A percentile compares a stretch with the other conserved stretches of the same genome.
phyloP scores from a whole-genome alignment of 2,888 invertebrate species.

The Caenorhabditis sinica region DNA sequence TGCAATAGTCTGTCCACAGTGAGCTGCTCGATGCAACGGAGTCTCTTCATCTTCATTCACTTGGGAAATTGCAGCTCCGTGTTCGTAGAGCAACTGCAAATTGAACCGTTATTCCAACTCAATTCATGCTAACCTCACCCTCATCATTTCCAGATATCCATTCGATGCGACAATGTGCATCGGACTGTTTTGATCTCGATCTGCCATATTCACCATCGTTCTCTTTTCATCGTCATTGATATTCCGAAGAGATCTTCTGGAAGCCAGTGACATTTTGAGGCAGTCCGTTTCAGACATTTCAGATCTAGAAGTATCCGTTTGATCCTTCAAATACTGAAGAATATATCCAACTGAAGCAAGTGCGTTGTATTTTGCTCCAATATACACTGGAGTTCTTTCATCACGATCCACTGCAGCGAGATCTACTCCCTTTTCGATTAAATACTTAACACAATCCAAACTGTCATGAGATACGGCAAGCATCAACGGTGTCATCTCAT shows the following conservation, averaged over 20 bases:
- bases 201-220: slow-evolving; percentile 84
- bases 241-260: slow-evolving; percentile 32
- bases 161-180: slow-evolving; percentile 85
- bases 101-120: not conserved
- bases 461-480: slow-evolving; percentile 63
- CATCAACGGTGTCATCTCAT: slow-evolving; percentile 70
- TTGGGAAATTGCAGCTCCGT: slow-evolving; percentile 84
- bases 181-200: slow-evolving; percentile 85
- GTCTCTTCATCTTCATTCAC: slow-evolving; percentile 85
- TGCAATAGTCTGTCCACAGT: slow-evolving; percentile 80
- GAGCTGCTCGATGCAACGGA: slow-evolving; percentile 85
- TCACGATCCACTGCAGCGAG: slow-evolving; percentile 63
- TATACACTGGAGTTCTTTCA: slow-evolving; percentile 66
- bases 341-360: slow-evolving; percentile 61
- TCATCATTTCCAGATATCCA: slow-evolving; percentile 72
- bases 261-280: slow-evolving; percentile 2
- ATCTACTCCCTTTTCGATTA: slow-evolving; percentile 65
- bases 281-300: not conserved
- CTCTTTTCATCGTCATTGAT: slow-evolving; percentile 41
- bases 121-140: slow-evolving; percentile 29
- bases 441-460: slow-evolving; percentile 56
- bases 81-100: slow-evolving; percentile 84
- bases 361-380: slow-evolving; percentile 74
- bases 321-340: slow-evolving; percentile 42
- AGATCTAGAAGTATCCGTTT: not conserved